phyloP scores from a whole-genome alignment of 1,140 invertebrate genomes.

The Trichonephila inaurata region DNA sequence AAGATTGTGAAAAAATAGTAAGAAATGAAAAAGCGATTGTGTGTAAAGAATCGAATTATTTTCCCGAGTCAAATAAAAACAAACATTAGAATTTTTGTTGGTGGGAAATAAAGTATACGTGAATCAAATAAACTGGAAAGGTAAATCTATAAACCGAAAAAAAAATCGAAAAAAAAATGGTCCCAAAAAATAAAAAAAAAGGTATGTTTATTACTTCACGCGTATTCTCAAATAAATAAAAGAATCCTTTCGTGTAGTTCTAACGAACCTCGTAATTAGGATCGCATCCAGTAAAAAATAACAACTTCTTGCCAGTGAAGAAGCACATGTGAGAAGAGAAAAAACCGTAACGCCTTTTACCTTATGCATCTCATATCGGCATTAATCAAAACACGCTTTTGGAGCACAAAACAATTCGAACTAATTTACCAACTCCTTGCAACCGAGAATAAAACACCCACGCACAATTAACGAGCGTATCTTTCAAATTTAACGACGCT shows the following conservation, averaged over 20 bases:
- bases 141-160: too few relatives aligned
- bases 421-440: background rate
- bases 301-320: background rate
- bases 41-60: too few relatives aligned
- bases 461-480: conserved; percentile 10
- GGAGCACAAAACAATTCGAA: background rate
- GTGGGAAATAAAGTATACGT: too few relatives aligned
- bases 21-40: too few relatives aligned
- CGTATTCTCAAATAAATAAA: background rate
- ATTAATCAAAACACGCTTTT: conserved; percentile 9
- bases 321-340: background rate
- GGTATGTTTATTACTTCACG: background rate
- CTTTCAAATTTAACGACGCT: conserved; percentile 54
- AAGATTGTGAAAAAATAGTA: too few relatives aligned
- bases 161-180: too few relatives aligned
- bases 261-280: background rate
- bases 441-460: background rate
- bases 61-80: too few relatives aligned
- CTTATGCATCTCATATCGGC: background rate
- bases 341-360: background rate
- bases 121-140: too few relatives aligned
- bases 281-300: background rate
- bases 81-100: too few relatives aligned
- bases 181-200: too few relatives aligned
- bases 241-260: background rate